These are phyloP conservation scores for Drosophila mettleri DNA, from an alignment of 2,888 invertebrate species.

Conservation along the genomic window DNA sequence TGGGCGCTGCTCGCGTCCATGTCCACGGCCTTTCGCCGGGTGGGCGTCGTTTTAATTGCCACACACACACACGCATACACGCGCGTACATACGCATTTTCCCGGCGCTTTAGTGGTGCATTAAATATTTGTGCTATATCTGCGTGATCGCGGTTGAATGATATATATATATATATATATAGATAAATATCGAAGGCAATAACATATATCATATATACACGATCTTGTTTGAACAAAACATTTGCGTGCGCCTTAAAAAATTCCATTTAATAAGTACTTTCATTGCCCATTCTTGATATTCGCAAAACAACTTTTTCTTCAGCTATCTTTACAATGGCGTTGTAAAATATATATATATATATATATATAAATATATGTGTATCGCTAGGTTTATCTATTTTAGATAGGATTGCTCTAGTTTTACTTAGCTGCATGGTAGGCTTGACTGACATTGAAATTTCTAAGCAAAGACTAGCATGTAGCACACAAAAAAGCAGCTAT, in stretches of 20 bases:
- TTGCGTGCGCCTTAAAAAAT: conserved; percentile 24
- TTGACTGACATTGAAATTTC: not conserved
- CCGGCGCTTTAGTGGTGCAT: conserved; percentile 38
- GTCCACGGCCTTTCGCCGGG: conserved; percentile 40
- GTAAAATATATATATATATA: not conserved
- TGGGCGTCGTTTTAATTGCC: conserved; percentile 67
- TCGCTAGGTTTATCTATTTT: conserved; percentile 16
- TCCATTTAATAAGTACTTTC: conserved; percentile 14
- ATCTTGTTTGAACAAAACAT: conserved; percentile 18
- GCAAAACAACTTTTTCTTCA: not conserved
- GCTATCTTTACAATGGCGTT: conserved; percentile 12
- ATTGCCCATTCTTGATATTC: not conserved
- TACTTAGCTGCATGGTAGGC: conserved; percentile 1
- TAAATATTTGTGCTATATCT: conserved; percentile 58
- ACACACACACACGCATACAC: conserved; percentile 12
- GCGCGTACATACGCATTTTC: conserved; percentile 25
- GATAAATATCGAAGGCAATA: conserved; percentile 26
- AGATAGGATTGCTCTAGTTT: conserved; percentile 36
- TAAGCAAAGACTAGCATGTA: not conserved
- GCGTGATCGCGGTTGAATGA: conserved; percentile 51
- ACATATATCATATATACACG: conserved; percentile 50
- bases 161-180: conserved; percentile 51
- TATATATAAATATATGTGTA: not conserved
- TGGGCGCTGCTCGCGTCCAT: conserved; percentile 17
- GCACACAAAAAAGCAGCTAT: not conserved